These are phyloP conservation scores for Melanostoma mellinum DNA, from an alignment of 2,888 invertebrate species.

Conservation along the genomic window DNA sequence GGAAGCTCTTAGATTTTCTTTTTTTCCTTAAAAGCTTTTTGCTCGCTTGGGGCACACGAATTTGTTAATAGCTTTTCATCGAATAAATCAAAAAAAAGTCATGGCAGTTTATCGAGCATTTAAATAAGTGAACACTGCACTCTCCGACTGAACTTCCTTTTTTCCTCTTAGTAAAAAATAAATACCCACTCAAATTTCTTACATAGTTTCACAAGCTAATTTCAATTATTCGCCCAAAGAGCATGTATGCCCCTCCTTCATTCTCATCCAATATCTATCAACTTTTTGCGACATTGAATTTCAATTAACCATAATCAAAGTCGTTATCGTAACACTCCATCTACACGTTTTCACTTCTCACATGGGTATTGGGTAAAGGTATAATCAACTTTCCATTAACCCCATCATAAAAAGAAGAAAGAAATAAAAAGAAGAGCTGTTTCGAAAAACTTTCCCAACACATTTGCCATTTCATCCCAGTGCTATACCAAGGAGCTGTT, in stretches of 20 bases:
- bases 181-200: background rate
- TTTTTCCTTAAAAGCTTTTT: too few relatives aligned
- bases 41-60: too few relatives aligned
- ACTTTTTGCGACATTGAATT: conserved; percentile 41
- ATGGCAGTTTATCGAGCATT: too few relatives aligned
- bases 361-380: background rate
- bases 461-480: background rate
- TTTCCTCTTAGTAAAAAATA: too few relatives aligned
- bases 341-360: conserved; percentile 11
- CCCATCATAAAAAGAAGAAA: conserved; percentile 22
- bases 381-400: conserved; percentile 49
- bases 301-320: conserved; percentile 56
- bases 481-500: background rate
- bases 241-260: background rate
- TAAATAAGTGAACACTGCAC: too few relatives aligned
- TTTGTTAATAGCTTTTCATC: too few relatives aligned
- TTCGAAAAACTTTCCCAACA: conserved; percentile 3
- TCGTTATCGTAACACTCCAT: conserved; percentile 43
- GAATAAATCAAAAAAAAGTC: too few relatives aligned
- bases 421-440: conserved; percentile 9
- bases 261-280: conserved; percentile 20
- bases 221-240: background rate
- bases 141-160: too few relatives aligned
- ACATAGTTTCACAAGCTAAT: conserved; percentile 9
- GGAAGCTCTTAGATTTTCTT: too few relatives aligned